Evolutionary conservation across 2,888 invertebrate species (phyloP), one percentile per base, ranked within the genome.

Genomic region (Limnephilus lunatus): DNA sequence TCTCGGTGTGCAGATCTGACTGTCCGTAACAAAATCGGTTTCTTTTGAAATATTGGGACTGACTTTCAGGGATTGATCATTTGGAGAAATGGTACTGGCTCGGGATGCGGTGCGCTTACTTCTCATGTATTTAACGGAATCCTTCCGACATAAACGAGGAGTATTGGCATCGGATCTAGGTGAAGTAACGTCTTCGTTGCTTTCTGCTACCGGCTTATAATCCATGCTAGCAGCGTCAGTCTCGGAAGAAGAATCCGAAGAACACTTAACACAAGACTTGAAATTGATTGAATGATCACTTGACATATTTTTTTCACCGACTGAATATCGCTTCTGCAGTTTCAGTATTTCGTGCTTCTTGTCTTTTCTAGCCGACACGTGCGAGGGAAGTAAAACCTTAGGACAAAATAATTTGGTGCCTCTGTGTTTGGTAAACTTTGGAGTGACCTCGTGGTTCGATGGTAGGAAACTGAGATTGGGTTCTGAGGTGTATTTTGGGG

Each of bases 401-500:
- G 96, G 95, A 31, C 96, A 95, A 94, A 96, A 96, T 91, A 96
- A 94, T 94, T 96, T 94, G 4, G 95, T 95, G 0, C 94, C 94
- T 3, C 94, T 94, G 93, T 95, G 95, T 93, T 96, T 96, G 0
- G 95, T 94, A 86, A 95, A 96, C 93, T 96, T 96, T 0, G 96
- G 96, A 3, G 96, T 96, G 96, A 53, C 92, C 53, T 94, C 92
- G 25, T 90, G 90, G 32, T 89, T 94, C 0, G 94, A 85, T 81
- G 96, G 96, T 82, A 96, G 82, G 15, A 95, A 94, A 92, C 96
- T 96, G 44, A 96, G 94, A 94, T 96, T 96, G 0, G 96, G 96
- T 94, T 96, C 96, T 0, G 96, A 96, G 0, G 95, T 96, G 94
- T 96, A 96, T 94, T 96, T 96, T 0, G 96, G 96, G 91, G 96